Base-by-base conservation (phyloP, 2,888 invertebrate species). In the Tuta absoluta region DNA sequence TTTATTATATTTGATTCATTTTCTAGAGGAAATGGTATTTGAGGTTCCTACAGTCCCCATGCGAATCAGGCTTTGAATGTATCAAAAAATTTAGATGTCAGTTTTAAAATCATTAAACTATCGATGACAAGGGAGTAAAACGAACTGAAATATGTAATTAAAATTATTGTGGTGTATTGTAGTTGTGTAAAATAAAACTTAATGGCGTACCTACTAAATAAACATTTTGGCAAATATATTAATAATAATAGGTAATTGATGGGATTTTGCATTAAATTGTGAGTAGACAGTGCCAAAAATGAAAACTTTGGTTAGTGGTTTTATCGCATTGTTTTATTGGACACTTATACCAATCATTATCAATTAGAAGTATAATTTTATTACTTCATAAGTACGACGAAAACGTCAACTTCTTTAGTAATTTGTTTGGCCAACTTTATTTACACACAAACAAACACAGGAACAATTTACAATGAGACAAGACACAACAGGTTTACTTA, bases 131-230 rank as follows among this genome's bases (percentile, higher is more conserved):
- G 85, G 84, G 87, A 86, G 77, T 86, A 84, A 87, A 89, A 89
- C 81, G 89, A 87, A 89, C 89, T 89, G 89, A 89, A 82, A 78
- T 80, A 83, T 82, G 83, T 79, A 81, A 84, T 76, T 80, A 80
- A 79, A 82, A 76, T 68, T 73, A 74, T 73, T 80, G 79, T 82
- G 78, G 80, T 81, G 78, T 84, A 82, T 77, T 78, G 81, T 86
- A 87, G 82, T 79, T 71, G 72, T 78, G 75, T 84, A 82, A 82
- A 78, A 73, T 75, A 75, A 75, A 67, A 63, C 68, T 66, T 69
- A 71, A 70, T 68, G 69, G 64, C 71, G 72, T 63, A 65, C 71
- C 71, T 63, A 65, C 12, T 66, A 68, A 65, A 70, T 66, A 68
- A 65, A 71, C 65, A 67, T 73, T 62, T 72, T 69, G 72, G 66